A percentile compares a stretch with the other conserved stretches of the same genome.
Evolutionary conservation across 2,797 vertebrate species (phyloP).

Genomic region (Poeciliopsis turneri): DNA sequence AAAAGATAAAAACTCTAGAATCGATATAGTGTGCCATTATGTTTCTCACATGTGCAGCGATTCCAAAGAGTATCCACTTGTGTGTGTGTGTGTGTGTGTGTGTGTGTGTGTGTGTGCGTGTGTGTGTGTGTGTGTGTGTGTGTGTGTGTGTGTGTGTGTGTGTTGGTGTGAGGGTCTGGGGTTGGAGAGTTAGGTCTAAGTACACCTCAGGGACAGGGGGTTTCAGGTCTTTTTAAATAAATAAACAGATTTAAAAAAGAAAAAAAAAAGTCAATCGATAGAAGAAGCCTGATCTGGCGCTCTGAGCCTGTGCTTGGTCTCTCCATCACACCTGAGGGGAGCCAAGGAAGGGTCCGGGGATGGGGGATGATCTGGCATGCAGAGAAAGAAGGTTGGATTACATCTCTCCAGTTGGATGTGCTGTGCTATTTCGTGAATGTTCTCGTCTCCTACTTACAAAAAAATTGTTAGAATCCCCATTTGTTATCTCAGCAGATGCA

Average conservation of each 20-base stretch:
- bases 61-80: neutral
- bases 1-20: neutral
- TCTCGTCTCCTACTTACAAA: conserved; percentile 65
- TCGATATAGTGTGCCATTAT: neutral
- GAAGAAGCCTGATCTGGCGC: conserved; percentile 65
- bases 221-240: conserved; percentile 69
- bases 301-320: conserved; percentile 64
- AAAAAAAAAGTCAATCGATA: conserved; percentile 71
- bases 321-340: conserved; percentile 52
- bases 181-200: conserved; percentile 41
- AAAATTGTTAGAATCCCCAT: conserved; percentile 41
- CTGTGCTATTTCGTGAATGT: conserved; percentile 56
- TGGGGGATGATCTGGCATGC: conserved; percentile 6
- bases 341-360: conserved; percentile 13
- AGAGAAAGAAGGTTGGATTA: conserved; percentile 58
- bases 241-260: conserved; percentile 70
- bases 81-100: neutral
- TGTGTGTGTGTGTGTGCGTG: neutral
- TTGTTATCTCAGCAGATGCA: conserved; percentile 32
- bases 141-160: neutral
- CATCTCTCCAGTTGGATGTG: conserved; percentile 66
- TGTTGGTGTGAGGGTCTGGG: neutral
- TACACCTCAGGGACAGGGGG: conserved; percentile 63
- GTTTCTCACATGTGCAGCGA: neutral
- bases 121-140: neutral